Evolutionary conservation across 1,140 invertebrate genomes (phyloP).

Genomic region (Cydia pomonella): DNA sequence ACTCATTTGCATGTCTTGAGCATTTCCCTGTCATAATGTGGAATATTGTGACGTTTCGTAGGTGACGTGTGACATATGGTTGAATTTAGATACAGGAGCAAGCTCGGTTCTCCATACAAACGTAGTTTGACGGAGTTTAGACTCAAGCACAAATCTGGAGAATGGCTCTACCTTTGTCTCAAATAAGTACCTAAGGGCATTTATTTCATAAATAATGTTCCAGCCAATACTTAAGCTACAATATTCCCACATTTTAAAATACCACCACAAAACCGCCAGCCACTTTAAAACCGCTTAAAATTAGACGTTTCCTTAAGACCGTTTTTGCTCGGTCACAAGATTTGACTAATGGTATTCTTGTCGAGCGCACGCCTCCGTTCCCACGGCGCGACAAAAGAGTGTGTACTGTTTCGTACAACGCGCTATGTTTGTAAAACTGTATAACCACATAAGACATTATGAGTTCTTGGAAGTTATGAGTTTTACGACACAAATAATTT

Average conservation of each 20-base stretch:
- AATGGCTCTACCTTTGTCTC: too few relatives aligned
- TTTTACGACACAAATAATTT: constrained; percentile 1
- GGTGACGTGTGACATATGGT: not conserved
- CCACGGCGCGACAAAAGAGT: constrained; percentile 23
- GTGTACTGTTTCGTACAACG: not conserved
- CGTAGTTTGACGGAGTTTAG: too few relatives aligned
- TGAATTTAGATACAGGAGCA: too few relatives aligned
- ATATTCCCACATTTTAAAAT: not conserved
- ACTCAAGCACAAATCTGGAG: too few relatives aligned
- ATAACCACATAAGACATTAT: constrained; percentile 1
- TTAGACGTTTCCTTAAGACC: constrained; percentile 16
- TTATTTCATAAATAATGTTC: too few relatives aligned
- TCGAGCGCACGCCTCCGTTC: constrained; percentile 24
- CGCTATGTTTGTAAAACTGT: not conserved
- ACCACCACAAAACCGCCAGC: not conserved
- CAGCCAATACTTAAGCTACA: not conserved
- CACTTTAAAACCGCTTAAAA: constrained; percentile 26
- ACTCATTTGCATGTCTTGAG: constrained; percentile 21
- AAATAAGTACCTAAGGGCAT: too few relatives aligned
- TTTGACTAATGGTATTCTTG: constrained; percentile 36
- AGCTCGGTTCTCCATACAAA: too few relatives aligned
- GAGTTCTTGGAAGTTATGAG: constrained; percentile 3
- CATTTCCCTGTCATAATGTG: constrained; percentile 1
- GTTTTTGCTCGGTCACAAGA: constrained; percentile 38
- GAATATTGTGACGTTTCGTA: not conserved